Percentiles rank a stretch among this genome's conserved stretches.
Evolutionary conservation across 1,140 invertebrate genomes (phyloP).

Genomic region (Gryllus bimaculatus): DNA sequence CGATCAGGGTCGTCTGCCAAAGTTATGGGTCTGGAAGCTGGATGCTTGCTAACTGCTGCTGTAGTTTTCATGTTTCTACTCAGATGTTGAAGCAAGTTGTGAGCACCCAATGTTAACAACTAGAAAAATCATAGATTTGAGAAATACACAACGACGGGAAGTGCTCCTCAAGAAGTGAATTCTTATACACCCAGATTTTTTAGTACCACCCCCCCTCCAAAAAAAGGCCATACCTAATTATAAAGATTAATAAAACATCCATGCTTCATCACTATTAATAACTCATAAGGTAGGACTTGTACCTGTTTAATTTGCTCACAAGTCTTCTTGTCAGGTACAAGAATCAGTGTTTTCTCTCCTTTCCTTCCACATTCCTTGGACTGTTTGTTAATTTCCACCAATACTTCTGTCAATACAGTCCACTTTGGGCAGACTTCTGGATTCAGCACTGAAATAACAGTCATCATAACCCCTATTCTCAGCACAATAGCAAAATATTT

Average conservation of each 20-base stretch:
- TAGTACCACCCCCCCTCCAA: too few species aligned
- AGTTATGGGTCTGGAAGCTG: background rate
- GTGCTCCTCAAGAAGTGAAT: too few species aligned
- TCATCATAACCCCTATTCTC: too few species aligned
- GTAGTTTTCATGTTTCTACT: conserved; percentile 32
- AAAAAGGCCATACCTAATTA: too few species aligned
- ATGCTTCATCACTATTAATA: too few species aligned
- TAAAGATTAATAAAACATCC: too few species aligned
- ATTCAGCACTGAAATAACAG: conserved; percentile 49
- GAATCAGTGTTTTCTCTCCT: conserved; percentile 58
- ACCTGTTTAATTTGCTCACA: conserved; percentile 67
- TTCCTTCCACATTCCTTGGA: conserved; percentile 26
- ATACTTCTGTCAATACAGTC: conserved; percentile 65
- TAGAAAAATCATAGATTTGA: conserved; percentile 24
- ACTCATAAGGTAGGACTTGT: background rate
- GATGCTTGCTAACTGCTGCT: background rate
- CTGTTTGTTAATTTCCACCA: conserved; percentile 59
- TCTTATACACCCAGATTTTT: too few species aligned
- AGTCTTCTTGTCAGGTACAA: conserved; percentile 72
- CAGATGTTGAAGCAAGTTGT: conserved; percentile 39
- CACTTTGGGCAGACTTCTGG: conserved; percentile 87
- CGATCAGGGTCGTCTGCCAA: conserved; percentile 24
- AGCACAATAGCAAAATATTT: too few species aligned
- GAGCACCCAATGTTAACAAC: conserved; percentile 57
- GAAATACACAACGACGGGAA: too few species aligned